These are phyloP conservation scores for Drosophila murphyi DNA, from an alignment of 1,140 invertebrate genomes.

Conservation along the genomic window DNA sequence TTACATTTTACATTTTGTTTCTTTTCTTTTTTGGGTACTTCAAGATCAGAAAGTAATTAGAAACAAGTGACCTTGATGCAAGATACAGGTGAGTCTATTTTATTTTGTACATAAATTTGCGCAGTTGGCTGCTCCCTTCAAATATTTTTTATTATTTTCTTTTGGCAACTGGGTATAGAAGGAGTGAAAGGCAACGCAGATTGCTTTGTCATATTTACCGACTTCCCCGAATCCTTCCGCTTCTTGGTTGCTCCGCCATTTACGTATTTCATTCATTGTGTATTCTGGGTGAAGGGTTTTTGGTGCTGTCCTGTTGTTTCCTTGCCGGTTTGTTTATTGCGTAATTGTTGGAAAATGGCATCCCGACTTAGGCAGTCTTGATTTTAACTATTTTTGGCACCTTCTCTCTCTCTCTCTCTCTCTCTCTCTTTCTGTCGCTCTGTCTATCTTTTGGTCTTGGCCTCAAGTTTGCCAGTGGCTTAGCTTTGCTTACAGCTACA, in stretches of 20 bases:
- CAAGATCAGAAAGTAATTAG: too few species aligned
- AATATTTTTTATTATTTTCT: constrained; percentile 5
- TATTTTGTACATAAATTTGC: background rate
- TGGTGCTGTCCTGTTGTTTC: background rate
- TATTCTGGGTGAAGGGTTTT: background rate
- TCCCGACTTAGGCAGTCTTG: constrained; percentile 32
- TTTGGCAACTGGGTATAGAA: constrained; percentile 10
- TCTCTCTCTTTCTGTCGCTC: background rate
- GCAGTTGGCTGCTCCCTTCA: constrained; percentile 4
- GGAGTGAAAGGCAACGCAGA: constrained; percentile 21
- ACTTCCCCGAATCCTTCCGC: constrained; percentile 45
- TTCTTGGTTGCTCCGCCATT: constrained; percentile 23
- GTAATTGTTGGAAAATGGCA: constrained; percentile 61
- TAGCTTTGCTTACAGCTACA: constrained; percentile 50
- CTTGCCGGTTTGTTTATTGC: constrained; percentile 46
- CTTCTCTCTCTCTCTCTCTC: background rate
- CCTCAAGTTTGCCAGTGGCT: constrained; percentile 29
- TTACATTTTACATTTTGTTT: background rate
- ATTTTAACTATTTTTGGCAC: constrained; percentile 25
- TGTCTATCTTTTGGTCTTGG: background rate
- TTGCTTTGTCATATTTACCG: constrained; percentile 39
- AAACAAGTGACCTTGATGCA: too few species aligned
- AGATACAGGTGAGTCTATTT: too few species aligned
- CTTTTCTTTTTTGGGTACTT: too few species aligned
- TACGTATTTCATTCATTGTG: constrained; percentile 46